phyloP scores from a whole-genome alignment of 1,140 invertebrate genomes.

The Apocrypta bakeri region DNA sequence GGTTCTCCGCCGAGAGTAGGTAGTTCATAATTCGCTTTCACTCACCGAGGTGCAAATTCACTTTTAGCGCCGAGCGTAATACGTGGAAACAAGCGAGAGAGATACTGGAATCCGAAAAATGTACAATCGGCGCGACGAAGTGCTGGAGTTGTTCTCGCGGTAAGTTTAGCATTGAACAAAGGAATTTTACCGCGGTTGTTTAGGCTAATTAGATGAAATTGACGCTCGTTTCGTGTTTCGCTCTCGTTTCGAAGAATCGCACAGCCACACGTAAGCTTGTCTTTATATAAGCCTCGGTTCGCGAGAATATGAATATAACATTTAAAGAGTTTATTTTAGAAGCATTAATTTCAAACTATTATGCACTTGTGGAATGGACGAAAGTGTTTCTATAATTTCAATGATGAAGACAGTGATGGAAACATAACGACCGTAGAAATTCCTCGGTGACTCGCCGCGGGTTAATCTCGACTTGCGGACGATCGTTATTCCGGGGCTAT shows the following conservation, averaged over 20 bases:
- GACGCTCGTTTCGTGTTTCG: not conserved
- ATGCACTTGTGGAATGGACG: not conserved
- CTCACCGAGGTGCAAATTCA: not conserved
- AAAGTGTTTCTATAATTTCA: too few species aligned
- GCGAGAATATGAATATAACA: not conserved
- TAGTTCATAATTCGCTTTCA: conserved; percentile 14
- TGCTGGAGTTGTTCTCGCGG: not conserved
- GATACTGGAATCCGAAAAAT: not conserved
- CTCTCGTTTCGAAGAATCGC: not conserved
- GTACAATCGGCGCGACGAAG: not conserved
- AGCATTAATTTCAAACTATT: not conserved
- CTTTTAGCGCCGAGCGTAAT: not conserved
- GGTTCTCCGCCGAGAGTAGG: not conserved
- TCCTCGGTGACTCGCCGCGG: not conserved
- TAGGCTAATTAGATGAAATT: not conserved
- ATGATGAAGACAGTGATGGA: not conserved
- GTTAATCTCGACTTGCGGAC: not conserved
- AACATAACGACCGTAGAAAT: not conserved
- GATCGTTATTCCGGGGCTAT: not conserved
- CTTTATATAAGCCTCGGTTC: not conserved
- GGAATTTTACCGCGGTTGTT: not conserved
- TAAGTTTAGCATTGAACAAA: not conserved
- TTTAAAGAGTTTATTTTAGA: not conserved
- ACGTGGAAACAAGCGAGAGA: not conserved
- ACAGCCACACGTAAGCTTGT: not conserved